Evolutionary conservation across 1,140 invertebrate genomes (phyloP), one percentile per base, ranked within the genome.

Genomic region (Orius laevigatus): DNA sequence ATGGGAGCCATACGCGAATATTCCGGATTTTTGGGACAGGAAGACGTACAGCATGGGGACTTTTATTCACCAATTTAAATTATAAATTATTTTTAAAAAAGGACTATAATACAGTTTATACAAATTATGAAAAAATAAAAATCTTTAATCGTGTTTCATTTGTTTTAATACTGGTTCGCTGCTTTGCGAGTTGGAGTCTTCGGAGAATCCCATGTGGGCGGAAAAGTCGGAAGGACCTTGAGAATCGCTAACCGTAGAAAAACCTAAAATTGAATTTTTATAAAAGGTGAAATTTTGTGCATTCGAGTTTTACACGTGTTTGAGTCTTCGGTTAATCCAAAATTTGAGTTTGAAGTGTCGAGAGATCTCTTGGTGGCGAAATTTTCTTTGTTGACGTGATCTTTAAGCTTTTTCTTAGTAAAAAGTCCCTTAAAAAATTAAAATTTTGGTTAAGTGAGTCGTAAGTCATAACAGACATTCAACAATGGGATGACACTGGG

Each of bases 141-240:
- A 42, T 40, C 19, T 43, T 49, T 63, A 69, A 56, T 75, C 78
- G 63, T 77, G 78, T 72, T 86, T 86, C 64, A 83, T 66, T 59
- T 80, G 70, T 64, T 88, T 87, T 9, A 79, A 71, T 33, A 75
- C 73, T 25, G 79, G 73, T 59, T 86, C 84, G 62, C 80, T 85
- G 54, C 82, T 81, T 64, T 87, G 83, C 0, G 84, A 87, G 65
- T 88, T 89, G 4, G 85, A 88, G 60, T 89, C 85, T 66, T 89
- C 85, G 0, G 84, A 88, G 63, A 88, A 88, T 53, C 81, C 81
- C 67, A 87, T 72, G 58, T 81, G 78, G 35, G 81, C 79, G 12
- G 81, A 80, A 58, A 87, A 87, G 53, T 88, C 84, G 33, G 82
- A 84, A 5, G 81, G 72, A 14, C 83, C 84, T 66, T 87, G 84